A percentile compares a stretch with the other conserved stretches of the same genome.
Conservation (phyloP, 2,888 invertebrate genomes). For the Mantis religiosa region DNA sequence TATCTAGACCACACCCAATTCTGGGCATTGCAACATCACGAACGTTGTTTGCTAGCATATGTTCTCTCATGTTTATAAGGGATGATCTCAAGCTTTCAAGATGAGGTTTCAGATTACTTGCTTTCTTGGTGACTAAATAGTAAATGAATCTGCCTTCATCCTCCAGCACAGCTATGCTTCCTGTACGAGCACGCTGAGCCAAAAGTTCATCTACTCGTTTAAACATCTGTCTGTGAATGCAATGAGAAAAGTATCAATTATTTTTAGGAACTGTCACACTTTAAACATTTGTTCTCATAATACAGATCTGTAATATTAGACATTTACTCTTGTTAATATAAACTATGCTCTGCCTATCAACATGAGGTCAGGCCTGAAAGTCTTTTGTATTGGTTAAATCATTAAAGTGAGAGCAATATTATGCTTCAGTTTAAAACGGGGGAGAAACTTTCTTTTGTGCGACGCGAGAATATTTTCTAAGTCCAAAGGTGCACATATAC, state of each 20-base stretch:
- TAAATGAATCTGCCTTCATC: constrained; percentile 49
- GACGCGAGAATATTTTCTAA: too few species aligned
- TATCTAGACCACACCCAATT: constrained; percentile 64
- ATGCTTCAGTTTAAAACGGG: too few species aligned
- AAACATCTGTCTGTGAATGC: constrained; percentile 38
- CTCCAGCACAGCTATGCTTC: constrained; percentile 51
- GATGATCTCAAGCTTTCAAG: constrained; percentile 29
- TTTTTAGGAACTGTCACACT: neutral
- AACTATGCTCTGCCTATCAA: too few species aligned
- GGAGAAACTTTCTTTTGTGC: too few species aligned
- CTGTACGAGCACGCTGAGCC: constrained; percentile 41
- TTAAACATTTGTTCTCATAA: too few species aligned
- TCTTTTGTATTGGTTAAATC: too few species aligned
- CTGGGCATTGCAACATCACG: constrained; percentile 57
- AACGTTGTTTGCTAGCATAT: constrained; percentile 48
- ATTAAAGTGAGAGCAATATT: too few species aligned
- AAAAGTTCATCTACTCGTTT: constrained; percentile 41
- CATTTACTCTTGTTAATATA: too few species aligned
- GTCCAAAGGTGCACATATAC: too few species aligned
- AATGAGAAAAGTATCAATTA: constrained; percentile 28
- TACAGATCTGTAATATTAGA: too few species aligned
- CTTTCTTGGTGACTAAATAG: constrained; percentile 58
- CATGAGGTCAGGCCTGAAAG: too few species aligned
- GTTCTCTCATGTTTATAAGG: constrained; percentile 43
- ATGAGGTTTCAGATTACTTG: constrained; percentile 29